Evolutionary conservation across 2,797 vertebrate species (phyloP).

Genomic region (Enteromius fasciolatus): DNA sequence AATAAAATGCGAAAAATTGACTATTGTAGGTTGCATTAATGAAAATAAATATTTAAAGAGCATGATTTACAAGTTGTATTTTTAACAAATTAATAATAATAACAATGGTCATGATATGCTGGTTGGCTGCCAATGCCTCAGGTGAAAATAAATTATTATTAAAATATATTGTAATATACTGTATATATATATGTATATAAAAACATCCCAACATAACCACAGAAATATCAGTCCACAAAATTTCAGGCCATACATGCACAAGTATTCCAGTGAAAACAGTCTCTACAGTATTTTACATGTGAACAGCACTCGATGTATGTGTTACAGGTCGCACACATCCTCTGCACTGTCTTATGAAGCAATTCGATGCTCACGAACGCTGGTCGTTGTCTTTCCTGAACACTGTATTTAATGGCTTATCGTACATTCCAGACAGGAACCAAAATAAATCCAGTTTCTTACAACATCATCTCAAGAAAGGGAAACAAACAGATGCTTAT

Average conservation of each 20-base stretch:
- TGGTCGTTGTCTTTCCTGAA: conserved; percentile 42
- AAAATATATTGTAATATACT: conserved; percentile 15
- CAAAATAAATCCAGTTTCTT: conserved; percentile 48
- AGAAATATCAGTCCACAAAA: conserved; percentile 68
- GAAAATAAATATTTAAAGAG: conserved; percentile 26
- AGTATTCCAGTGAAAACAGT: conserved; percentile 60
- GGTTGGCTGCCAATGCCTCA: conserved; percentile 68
- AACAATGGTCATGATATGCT: conserved; percentile 73
- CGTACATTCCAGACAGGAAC: conserved; percentile 65
- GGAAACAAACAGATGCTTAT: conserved; percentile 62
- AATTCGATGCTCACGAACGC: not conserved
- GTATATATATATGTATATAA: conserved; percentile 1
- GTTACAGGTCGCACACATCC: conserved; percentile 17
- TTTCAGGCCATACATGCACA: conserved; percentile 74
- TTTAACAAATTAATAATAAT: conserved; percentile 51
- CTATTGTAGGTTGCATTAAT: not conserved
- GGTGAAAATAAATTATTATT: conserved; percentile 55
- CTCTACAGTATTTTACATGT: conserved; percentile 62
- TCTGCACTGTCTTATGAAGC: conserved; percentile 48
- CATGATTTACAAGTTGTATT: conserved; percentile 10
- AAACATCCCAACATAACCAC: conserved; percentile 66
- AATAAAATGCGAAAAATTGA: conserved; percentile 50
- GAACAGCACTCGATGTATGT: not conserved
- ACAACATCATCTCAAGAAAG: conserved; percentile 58
- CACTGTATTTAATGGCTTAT: conserved; percentile 61